These are phyloP conservation scores for Drosophila orosa DNA, from an alignment of 1,140 invertebrate genomes.

Conservation along the genomic window DNA sequence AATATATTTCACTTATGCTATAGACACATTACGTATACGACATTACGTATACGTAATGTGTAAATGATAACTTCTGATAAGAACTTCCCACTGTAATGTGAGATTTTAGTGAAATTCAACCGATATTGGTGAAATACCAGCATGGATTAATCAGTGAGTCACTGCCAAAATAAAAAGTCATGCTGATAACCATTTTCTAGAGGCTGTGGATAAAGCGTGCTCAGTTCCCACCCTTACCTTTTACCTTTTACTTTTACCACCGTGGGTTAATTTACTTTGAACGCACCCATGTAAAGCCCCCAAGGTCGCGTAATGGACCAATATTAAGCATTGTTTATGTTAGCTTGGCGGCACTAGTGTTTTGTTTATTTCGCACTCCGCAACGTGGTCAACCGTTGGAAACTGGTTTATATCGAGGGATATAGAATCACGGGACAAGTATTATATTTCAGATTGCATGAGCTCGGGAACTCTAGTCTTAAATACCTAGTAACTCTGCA, in stretches of 20 bases:
- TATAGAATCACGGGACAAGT: conserved; percentile 18
- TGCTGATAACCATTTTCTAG: conserved; percentile 8
- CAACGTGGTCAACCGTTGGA: conserved; percentile 45
- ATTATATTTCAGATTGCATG: not conserved
- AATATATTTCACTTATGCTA: not conserved
- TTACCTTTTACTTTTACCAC: not conserved
- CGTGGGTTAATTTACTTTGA: not conserved
- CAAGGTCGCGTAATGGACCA: conserved; percentile 29
- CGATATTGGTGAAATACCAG: conserved; percentile 4
- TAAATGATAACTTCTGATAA: not conserved
- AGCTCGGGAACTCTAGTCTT: conserved; percentile 7
- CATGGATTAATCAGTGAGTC: not conserved
- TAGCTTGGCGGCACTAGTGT: conserved; percentile 1
- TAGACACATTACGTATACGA: conserved; percentile 13
- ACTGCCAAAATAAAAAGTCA: not conserved
- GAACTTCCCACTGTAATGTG: not conserved
- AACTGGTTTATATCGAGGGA: conserved; percentile 53
- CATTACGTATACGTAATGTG: conserved; percentile 16
- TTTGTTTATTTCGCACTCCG: conserved; percentile 51
- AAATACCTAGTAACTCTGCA: conserved; percentile 3
- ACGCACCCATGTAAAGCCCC: conserved; percentile 4
- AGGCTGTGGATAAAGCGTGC: not conserved
- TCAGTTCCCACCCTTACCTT: not conserved
- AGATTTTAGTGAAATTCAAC: not conserved
- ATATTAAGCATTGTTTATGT: conserved; percentile 13